These are phyloP conservation scores for Crossaster papposus DNA, from an alignment of 53 echinoderm and acorn worm genomes.

Conservation along the genomic window DNA sequence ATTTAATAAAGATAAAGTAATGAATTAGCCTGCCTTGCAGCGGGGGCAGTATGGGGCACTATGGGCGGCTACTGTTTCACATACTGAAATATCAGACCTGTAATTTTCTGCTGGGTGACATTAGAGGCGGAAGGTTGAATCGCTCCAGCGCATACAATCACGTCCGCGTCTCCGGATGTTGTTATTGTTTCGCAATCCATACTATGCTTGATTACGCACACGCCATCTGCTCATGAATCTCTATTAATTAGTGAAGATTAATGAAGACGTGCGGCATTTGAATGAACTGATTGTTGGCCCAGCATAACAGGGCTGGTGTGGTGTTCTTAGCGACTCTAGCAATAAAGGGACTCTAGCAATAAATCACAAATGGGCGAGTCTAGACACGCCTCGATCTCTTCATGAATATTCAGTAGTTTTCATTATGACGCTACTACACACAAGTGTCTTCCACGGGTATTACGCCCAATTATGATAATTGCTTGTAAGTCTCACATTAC, in stretches of 20 bases:
- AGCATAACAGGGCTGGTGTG: background rate
- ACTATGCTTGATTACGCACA: background rate
- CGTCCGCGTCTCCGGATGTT: background rate
- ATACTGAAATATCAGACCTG: background rate
- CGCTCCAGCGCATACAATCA: background rate
- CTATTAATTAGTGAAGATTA: background rate
- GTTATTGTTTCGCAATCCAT: background rate
- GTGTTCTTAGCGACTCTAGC: background rate
- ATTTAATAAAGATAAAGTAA: conserved; percentile 45
- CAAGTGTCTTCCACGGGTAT: no score
- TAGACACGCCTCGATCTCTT: no score
- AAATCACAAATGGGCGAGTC: background rate
- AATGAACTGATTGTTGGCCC: background rate
- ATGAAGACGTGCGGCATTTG: background rate
- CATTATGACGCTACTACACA: no score
- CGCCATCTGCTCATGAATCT: background rate
- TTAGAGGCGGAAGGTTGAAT: background rate
- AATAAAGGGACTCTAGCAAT: background rate
- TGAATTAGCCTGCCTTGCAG: background rate
- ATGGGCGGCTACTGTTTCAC: background rate
- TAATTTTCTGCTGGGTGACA: background rate
- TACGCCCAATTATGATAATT: no score
- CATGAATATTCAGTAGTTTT: no score
- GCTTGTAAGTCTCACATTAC: no score
- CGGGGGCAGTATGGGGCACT: background rate